Conservation (phyloP, 2,113 vertebrate species). For the Lamprologus sp. region DNA sequence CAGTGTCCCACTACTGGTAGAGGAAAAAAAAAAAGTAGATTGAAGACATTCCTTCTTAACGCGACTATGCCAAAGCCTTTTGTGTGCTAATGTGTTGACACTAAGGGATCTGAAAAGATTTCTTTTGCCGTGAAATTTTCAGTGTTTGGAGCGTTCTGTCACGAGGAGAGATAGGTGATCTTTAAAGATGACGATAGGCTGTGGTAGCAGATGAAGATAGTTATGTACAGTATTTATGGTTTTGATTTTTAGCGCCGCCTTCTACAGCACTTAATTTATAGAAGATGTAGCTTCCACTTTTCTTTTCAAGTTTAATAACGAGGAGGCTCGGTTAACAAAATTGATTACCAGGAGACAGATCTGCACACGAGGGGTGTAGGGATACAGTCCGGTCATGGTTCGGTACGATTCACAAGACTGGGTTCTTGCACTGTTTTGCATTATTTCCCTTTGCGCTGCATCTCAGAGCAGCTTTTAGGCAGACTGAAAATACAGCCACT, state of each 20-base stretch:
- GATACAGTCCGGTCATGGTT: neutral
- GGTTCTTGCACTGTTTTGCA: neutral
- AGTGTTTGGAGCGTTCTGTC: neutral
- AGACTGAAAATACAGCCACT: neutral
- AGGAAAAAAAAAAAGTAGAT: neutral
- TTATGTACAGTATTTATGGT: slow-evolving; percentile 84
- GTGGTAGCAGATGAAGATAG: slow-evolving; percentile 44
- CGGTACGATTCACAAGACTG: neutral
- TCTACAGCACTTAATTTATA: slow-evolving; percentile 82
- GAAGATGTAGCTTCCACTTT: slow-evolving; percentile 53
- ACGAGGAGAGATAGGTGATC: neutral
- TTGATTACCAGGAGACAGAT: neutral
- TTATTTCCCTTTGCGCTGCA: neutral
- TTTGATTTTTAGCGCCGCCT: slow-evolving; percentile 65
- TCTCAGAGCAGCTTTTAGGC: neutral
- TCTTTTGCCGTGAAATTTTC: neutral
- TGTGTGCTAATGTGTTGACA: neutral
- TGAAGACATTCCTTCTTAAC: slow-evolving; percentile 12
- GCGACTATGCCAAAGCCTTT: slow-evolving; percentile 44
- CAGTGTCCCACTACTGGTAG: slow-evolving; percentile 7
- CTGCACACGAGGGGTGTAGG: neutral
- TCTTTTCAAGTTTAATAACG: slow-evolving; percentile 7
- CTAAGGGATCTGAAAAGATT: neutral
- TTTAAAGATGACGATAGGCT: slow-evolving; percentile 22
- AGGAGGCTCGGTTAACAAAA: neutral